phyloP scores from a whole-genome alignment of 2,888 invertebrate genomes.

The Gisinianus flammeolus region DNA sequence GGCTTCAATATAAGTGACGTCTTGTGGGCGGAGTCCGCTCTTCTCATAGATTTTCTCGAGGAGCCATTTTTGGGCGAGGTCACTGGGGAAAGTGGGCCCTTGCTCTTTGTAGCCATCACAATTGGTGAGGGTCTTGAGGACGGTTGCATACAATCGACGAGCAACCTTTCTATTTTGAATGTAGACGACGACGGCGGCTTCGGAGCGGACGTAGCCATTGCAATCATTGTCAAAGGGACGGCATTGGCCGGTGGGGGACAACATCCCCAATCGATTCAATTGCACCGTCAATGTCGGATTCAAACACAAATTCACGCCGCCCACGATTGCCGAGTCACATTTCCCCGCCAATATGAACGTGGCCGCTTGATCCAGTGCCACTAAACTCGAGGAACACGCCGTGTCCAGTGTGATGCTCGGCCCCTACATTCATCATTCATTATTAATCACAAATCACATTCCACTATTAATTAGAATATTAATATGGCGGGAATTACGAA shows the following conservation, averaged over 20 bases:
- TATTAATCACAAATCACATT: too few relatives aligned
- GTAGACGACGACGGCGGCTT: conserved; percentile 78
- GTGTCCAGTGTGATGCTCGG: conserved; percentile 96
- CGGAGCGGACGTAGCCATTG: conserved; percentile 83
- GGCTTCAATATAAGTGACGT: conserved; percentile 82
- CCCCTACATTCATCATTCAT: too few relatives aligned
- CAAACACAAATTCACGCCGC: conserved; percentile 79
- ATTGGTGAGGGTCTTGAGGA: conserved; percentile 87
- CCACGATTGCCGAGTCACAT: conserved; percentile 93
- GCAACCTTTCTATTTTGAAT: conserved; percentile 80
- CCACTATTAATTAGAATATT: too few relatives aligned
- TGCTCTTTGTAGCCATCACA: conserved; percentile 75
- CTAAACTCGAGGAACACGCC: conserved; percentile 93
- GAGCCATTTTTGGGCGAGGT: conserved; percentile 60
- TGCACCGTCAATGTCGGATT: not conserved
- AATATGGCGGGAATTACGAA: conserved; percentile 68
- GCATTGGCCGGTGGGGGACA: not conserved
- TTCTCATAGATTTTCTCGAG: conserved; percentile 73
- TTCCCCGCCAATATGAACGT: conserved; percentile 80
- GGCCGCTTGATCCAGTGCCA: conserved; percentile 87
- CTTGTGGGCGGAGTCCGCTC: conserved; percentile 72
- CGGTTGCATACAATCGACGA: conserved; percentile 80
- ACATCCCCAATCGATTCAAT: not conserved
- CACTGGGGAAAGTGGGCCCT: conserved; percentile 60
- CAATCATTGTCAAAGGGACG: conserved; percentile 61